Evolutionary conservation across 1,140 invertebrate species (phyloP), one percentile per base, ranked within the genome.

Genomic region (Amyelois transitella): DNA sequence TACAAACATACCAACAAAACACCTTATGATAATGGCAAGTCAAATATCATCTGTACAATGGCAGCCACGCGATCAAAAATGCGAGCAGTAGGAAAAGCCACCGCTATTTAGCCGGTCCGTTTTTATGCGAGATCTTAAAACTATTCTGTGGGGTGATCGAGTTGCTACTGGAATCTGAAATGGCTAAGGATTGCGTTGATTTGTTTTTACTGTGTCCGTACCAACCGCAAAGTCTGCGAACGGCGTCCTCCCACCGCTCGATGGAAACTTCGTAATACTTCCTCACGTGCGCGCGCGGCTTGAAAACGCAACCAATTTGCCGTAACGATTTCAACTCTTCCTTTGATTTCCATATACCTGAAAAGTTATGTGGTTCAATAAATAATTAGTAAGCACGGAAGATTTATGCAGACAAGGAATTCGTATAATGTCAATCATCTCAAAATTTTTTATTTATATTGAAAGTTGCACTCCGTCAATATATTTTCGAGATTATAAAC

Each of bases 341-440:
- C 69, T 92, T 92, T 24, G 81, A 89, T 58, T 91, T 91, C 94
- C 95, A 96, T 44, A 96, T 84, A 64, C 92, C 93, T 93, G 68
- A 32, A 90, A 89, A 10, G 1, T 10, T 2, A 28, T 28, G 7
- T 28, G n/a, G n/a, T n/a, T n/a, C n/a, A n/a, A n/a, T n/a, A n/a
- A n/a, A n/a, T n/a, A n/a, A n/a, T n/a, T n/a, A n/a, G n/a, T n/a
- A n/a, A n/a, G n/a, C n/a, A n/a, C n/a, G n/a, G n/a, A n/a, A n/a
- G n/a, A n/a, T n/a, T n/a, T n/a, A n/a, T n/a, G n/a, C n/a, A n/a
- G n/a, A n/a, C n/a, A n/a, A n/a, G n/a, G n/a, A n/a, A n/a, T n/a
- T n/a, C n/a, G n/a, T n/a, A n/a, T n/a, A n/a, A n/a, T n/a, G n/a
- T n/a, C n/a, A n/a, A n/a, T n/a, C n/a, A n/a, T n/a, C n/a, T n/a